Conservation (phyloP, 1,140 invertebrate species). For the Drosophila lowei region DNA sequence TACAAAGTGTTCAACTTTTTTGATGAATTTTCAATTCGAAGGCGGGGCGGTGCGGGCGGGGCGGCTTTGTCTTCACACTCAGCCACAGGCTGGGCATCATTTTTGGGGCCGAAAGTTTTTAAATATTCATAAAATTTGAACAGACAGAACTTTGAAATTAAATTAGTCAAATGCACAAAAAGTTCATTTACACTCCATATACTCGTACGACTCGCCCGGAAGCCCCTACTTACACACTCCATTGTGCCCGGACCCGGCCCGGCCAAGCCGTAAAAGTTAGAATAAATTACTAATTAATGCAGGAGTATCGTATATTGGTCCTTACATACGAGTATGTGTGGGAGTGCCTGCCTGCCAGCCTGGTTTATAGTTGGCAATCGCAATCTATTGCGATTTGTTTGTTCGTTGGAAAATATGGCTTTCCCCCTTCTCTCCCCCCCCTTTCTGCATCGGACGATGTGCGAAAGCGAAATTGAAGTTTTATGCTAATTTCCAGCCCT, state of each 20-base stretch:
- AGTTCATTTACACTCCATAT: constrained; percentile 53
- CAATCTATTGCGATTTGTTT: constrained; percentile 73
- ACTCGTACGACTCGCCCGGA: not conserved
- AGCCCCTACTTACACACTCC: constrained; percentile 23
- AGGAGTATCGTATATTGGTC: constrained; percentile 31
- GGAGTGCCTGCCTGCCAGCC: constrained; percentile 24
- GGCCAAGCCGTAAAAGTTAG: constrained; percentile 41
- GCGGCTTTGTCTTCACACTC: not conserved
- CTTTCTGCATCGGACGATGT: constrained; percentile 51
- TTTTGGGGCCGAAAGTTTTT: constrained; percentile 60
- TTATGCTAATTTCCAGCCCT: constrained; percentile 69
- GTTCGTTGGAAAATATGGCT: constrained; percentile 51
- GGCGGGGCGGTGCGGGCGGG: too few relatives aligned
- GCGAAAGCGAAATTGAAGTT: constrained; percentile 71
- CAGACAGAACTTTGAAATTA: constrained; percentile 71
- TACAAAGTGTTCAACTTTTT: constrained; percentile 73
- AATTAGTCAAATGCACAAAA: constrained; percentile 80
- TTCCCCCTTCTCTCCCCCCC: constrained; percentile 15
- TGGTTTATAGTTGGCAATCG: constrained; percentile 66
- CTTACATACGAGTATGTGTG: constrained; percentile 3
- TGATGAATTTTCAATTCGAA: constrained; percentile 80
- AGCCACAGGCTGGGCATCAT: constrained; percentile 51
- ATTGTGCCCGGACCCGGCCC: constrained; percentile 25
- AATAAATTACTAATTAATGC: constrained; percentile 76
- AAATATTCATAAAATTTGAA: constrained; percentile 79